phyloP scores from a whole-genome alignment of 2,113 vertebrate genomes.

The Lanius collurio region DNA sequence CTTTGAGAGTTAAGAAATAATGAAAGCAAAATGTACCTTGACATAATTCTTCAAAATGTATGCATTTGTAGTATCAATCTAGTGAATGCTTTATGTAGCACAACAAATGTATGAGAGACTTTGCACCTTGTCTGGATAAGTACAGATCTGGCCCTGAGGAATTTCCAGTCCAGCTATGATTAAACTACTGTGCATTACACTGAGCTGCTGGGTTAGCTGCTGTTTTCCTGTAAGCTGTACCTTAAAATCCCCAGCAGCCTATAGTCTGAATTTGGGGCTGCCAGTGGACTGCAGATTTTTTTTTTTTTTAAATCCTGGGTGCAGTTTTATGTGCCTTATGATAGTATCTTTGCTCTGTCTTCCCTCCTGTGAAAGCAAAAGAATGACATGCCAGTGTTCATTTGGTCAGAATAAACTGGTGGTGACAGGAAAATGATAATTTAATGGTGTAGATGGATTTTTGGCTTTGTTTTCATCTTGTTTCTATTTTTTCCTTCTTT shows the following conservation, averaged over 20 bases:
- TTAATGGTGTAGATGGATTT: not conserved
- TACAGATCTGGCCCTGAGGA: not conserved
- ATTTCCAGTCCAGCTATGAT: not conserved
- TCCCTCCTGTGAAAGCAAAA: not conserved
- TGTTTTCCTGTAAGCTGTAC: not conserved
- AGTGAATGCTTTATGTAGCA: not conserved
- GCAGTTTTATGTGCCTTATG: not conserved
- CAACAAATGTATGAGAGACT: not conserved
- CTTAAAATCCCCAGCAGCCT: not conserved
- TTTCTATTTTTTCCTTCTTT: not conserved
- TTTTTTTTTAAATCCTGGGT: not conserved
- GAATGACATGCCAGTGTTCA: not conserved
- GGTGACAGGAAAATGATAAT: not conserved
- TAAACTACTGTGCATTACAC: accelerated
- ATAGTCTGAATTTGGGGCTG: not conserved
- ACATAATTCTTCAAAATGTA: not conserved
- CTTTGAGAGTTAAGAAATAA: not conserved
- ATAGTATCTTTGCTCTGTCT: not conserved
- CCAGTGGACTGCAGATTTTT: not conserved
- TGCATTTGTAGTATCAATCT: not conserved
- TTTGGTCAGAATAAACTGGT: not conserved
- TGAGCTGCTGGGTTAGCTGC: not conserved
- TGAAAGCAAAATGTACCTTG: not conserved
- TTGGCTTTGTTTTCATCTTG: conserved; percentile 2
- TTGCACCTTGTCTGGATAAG: not conserved